Base-by-base conservation (phyloP, 2,113 vertebrate species). In the Anhinga anhinga region DNA sequence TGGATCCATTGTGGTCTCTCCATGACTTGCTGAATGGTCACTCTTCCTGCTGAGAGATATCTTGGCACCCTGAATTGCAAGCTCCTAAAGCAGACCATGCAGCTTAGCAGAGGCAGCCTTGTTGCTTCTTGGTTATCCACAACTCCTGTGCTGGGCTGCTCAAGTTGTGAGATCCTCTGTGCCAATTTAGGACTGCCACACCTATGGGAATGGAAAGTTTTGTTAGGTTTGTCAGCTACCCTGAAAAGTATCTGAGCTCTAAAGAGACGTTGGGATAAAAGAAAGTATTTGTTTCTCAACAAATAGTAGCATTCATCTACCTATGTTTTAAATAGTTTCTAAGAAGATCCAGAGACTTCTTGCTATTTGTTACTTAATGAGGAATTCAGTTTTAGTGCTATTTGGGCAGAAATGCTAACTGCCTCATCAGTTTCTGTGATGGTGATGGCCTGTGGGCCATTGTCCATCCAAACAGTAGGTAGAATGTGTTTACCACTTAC, bases 1-100 rank as follows among this genome's bases (percentile, higher is more conserved):
- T 40, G 15, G 18, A 45, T 58, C 34, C 6, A 0, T 20, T 40
- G 30, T 74, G 61, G 76, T 52, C 16, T 45, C 8, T 44, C 13
- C 1, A 0, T 71, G 56, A 15, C 5, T 16, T 19, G 32, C n/a
- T 66, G 38, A 2, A 0, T 52, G 45, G 11, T 87, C 15, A 11
- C 29, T 15, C 42, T 69, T 74, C 29, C 49, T 56, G 38, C 49
- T 45, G 27, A 42, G 30, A 62, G 61, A 7, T 40, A 38, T 61
- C 40, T 58, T 40, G 30, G 58, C 3, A 32, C 22, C 18, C 49
- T 56, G 55, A 73, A 52, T 25, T 74, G 42, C 29, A 73, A 47
- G 32, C 11, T 83, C 36, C 44, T 67, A 27, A 61, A 91, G 47
- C 36, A 61, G 34, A 52, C 34, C 19, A 4, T 58, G 49, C 29